Evolutionary conservation across 2,113 vertebrate genomes (phyloP).

Genomic region (Tympanuchus pallidicinctus): DNA sequence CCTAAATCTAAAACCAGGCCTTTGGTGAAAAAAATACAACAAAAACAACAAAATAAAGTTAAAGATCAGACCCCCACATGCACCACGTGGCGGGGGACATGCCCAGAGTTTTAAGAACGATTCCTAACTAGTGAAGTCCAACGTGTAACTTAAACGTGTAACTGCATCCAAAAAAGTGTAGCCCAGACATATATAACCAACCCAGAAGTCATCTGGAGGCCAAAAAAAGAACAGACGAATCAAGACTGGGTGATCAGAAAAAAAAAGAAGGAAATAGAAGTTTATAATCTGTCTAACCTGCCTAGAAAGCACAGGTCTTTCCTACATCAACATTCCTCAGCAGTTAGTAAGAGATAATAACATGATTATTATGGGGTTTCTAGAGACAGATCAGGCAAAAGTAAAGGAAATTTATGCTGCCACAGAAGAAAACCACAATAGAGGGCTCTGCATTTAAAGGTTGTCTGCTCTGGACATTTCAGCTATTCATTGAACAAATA

Average conservation of each 20-base stretch:
- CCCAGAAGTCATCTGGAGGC: background rate
- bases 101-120: background rate
- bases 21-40: background rate
- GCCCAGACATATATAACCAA: background rate
- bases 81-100: accelerated
- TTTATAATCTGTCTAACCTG: slow-evolving; percentile 38
- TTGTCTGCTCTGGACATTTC: slow-evolving; percentile 39
- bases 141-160: background rate
- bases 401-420: slow-evolving; percentile 22
- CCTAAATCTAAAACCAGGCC: background rate
- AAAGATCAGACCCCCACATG: accelerated
- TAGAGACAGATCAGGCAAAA: background rate
- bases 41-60: background rate
- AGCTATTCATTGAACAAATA: slow-evolving; percentile 11
- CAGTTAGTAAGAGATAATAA: slow-evolving; percentile 43
- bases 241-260: background rate
- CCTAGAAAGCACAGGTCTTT: slow-evolving; percentile 57
- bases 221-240: background rate
- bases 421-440: slow-evolving; percentile 36
- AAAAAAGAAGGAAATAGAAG: slow-evolving; percentile 1
- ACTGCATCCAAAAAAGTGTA: background rate
- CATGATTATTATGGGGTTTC: slow-evolving; percentile 26
- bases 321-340: slow-evolving; percentile 46
- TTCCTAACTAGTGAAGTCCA: background rate
- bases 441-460: background rate